A percentile compares a stretch with the other conserved stretches of the same genome.
Evolutionary conservation across 2,888 invertebrate species (phyloP).

Genomic region (Limnephilus rhombicus): DNA sequence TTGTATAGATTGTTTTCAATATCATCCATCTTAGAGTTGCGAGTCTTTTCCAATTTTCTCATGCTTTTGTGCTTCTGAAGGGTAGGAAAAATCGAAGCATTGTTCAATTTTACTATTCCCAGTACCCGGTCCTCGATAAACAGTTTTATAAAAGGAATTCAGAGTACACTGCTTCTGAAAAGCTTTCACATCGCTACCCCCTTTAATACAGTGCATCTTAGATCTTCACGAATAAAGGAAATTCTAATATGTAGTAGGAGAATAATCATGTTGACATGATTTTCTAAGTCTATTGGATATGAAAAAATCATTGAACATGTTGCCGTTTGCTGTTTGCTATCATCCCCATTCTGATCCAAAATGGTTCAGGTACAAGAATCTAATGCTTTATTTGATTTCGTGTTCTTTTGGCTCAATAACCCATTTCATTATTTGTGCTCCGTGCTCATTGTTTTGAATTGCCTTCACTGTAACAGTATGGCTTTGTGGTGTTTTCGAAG

Average conservation of each 20-base stretch:
- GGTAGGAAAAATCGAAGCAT: constrained; percentile 18
- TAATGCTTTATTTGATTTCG: not conserved
- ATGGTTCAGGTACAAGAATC: not conserved
- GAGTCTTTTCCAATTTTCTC: not conserved
- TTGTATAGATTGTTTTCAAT: not conserved
- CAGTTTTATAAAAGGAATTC: not conserved
- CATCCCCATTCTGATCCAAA: not conserved
- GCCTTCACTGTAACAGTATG: not conserved
- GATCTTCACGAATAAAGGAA: not conserved
- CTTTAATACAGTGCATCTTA: not conserved
- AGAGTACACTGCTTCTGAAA: not conserved
- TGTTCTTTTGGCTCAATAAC: not conserved
- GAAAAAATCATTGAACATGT: not conserved
- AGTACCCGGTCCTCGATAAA: not conserved
- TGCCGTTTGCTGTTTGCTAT: not conserved
- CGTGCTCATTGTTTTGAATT: not conserved
- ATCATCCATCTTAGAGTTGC: not conserved
- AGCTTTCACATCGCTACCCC: not conserved
- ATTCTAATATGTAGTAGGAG: not conserved
- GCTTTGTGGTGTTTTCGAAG: not conserved
- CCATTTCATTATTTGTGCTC: not conserved
- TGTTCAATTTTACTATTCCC: not conserved
- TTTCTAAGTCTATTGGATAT: not conserved
- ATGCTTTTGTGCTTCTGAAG: constrained; percentile 14
- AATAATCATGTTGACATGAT: not conserved